Percentiles rank a stretch among this genome's conserved stretches.
phyloP scores from a whole-genome alignment of 2,888 invertebrate genomes.

The Thereva nobilitata region DNA sequence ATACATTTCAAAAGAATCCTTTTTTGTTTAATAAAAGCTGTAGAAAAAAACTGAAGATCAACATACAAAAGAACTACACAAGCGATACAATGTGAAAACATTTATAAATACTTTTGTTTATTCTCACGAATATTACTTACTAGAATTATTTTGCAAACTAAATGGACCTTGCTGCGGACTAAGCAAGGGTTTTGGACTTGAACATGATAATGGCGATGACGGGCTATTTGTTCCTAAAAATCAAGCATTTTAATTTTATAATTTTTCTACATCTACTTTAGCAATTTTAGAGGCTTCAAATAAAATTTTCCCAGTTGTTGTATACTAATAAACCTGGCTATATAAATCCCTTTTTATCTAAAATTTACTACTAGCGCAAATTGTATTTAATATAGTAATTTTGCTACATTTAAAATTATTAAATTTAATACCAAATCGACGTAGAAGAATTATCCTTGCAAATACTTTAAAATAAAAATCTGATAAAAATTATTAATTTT shows the following conservation, averaged over 20 bases:
- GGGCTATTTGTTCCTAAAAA: slow-evolving; percentile 56
- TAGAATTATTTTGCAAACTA: slow-evolving; percentile 53
- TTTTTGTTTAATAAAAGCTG: background rate
- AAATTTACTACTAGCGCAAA: slow-evolving; percentile 13
- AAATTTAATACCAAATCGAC: slow-evolving; percentile 44
- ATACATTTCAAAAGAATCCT: background rate
- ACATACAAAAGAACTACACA: slow-evolving; percentile 19
- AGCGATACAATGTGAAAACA: slow-evolving; percentile 22
- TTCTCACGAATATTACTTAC: slow-evolving; percentile 42
- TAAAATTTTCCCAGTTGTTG: background rate
- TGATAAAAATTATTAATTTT: slow-evolving; percentile 4
- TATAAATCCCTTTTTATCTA: background rate
- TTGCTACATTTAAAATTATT: slow-evolving; percentile 8
- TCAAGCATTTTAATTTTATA: slow-evolving; percentile 44
- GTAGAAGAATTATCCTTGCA: slow-evolving; percentile 45
- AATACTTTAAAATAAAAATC: slow-evolving; percentile 39
- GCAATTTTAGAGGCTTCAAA: background rate
- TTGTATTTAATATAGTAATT: background rate
- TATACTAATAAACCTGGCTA: background rate
- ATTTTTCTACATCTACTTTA: slow-evolving; percentile 18
- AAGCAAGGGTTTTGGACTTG: slow-evolving; percentile 58
- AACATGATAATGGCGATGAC: slow-evolving; percentile 57
- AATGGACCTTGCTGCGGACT: slow-evolving; percentile 57
- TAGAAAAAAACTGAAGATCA: slow-evolving; percentile 12
- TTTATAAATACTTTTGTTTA: background rate